Evolutionary conservation across 1,140 invertebrate species (phyloP), one percentile per base, ranked within the genome.

Genomic region (Psilanteris sp.): DNA sequence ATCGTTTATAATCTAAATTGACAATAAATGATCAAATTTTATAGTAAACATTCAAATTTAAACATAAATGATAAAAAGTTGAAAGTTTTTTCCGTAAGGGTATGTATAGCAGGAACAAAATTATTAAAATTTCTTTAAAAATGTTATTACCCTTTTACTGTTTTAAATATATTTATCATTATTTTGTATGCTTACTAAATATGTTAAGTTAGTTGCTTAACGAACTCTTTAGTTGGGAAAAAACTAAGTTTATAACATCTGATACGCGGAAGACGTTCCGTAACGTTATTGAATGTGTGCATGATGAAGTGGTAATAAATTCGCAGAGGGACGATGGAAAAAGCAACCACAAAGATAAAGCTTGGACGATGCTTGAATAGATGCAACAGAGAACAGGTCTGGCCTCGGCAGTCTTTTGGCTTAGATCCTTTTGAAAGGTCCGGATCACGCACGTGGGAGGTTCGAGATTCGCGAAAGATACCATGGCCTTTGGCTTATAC

Each of bases 361-460:
- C 46, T 57, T 52, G 73, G 73, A 64, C 73, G 73, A 76, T 68
- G 71, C 46, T 39, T 59, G 34, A 46, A 54, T 64, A 76, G 72
- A 76, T 70, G 72, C 9, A n/a, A 8, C 9, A 34, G 43, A 52
- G 37, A 71, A 54, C 41, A 27, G 27, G 52, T 31, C 43, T 34
- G 62, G 72, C 57, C 57, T 55, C 48, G 34, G 34, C 62, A 44
- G 41, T 64, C 55, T 62, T 48, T 32, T 46, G 44, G 37, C 54
- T 59, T 61, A 64, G 55, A 68, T 68, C 50, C 64, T 75, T 75
- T 75, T 75, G 62, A 62, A 75, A 73, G 64, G 68, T 78, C 50
- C 57, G 73, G 68, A 78, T 79, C 78, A 78, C 79, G 74, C 77
- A 81, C 77, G 79, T 79, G 79, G 79, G 79, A 79, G 79, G 78